A percentile compares a stretch with the other conserved stretches of the same genome.
Evolutionary conservation across 2,888 invertebrate genomes (phyloP).

Genomic region (Acronicta leporina): DNA sequence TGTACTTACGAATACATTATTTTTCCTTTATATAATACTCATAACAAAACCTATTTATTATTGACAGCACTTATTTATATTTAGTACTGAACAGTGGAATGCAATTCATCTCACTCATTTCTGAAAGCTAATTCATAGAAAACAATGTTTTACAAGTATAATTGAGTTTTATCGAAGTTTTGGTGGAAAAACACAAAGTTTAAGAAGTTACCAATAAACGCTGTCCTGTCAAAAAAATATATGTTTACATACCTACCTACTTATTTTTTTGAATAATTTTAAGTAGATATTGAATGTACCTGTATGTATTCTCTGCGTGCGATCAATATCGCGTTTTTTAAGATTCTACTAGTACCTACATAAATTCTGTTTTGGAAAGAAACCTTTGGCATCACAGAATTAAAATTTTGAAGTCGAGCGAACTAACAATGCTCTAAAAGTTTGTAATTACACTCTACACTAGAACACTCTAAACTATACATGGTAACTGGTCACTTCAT

Average conservation of each 20-base stretch:
- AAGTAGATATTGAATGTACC: neutral
- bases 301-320: no score
- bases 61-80: no score
- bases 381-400: no score
- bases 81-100: neutral
- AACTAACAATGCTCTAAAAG: neutral
- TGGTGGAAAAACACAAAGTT: conserved; percentile 12
- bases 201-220: conserved; percentile 17
- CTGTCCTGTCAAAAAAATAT: conserved; percentile 3
- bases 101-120: neutral
- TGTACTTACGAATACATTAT: neutral
- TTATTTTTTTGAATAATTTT: conserved; percentile 13
- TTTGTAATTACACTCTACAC: neutral
- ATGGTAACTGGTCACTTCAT: neutral
- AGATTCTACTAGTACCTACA: no score
- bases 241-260: neutral
- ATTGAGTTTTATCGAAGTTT: conserved; percentile 11
- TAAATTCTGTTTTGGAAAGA: no score
- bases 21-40: no score
- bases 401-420: neutral
- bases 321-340: no score
- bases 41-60: no score
- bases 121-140: neutral
- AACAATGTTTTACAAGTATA: neutral
- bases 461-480: neutral